These are phyloP conservation scores for Neostethus bicornis DNA, from an alignment of 2,797 vertebrate genomes.

Conservation along the genomic window DNA sequence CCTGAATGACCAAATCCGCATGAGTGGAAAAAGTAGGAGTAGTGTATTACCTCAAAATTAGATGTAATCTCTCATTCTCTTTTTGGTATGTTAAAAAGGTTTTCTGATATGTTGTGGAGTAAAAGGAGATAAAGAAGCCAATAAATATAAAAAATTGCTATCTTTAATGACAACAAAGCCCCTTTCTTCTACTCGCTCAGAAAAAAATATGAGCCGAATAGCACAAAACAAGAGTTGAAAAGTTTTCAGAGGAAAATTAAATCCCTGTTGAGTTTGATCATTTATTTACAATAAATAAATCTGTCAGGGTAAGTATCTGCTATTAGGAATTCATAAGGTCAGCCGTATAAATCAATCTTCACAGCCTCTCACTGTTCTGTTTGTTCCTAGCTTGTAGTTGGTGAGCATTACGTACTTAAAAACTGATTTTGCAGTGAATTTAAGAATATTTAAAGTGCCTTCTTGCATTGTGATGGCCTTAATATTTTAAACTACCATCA, in stretches of 20 bases:
- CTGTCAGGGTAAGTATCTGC: not conserved
- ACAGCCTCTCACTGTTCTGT: not conserved
- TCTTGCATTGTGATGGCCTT: slow-evolving; percentile 48
- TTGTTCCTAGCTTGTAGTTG: slow-evolving; percentile 10
- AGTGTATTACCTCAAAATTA: not conserved
- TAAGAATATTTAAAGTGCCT: slow-evolving; percentile 66
- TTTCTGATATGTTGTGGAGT: not conserved
- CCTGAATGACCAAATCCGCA: not conserved
- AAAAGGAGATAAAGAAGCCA: not conserved
- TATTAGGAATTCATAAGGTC: not conserved
- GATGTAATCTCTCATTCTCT: not conserved
- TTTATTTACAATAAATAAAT: not conserved
- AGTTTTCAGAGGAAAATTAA: not conserved
- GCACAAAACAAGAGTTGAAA: not conserved
- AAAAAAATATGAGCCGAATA: not conserved
- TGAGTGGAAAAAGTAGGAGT: not conserved
- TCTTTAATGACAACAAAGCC: not conserved
- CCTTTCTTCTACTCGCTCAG: not conserved
- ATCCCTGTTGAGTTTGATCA: slow-evolving; percentile 8
- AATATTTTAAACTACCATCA: slow-evolving; percentile 29
- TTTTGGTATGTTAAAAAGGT: not conserved
- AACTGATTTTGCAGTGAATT: slow-evolving; percentile 24
- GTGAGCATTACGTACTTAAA: slow-evolving; percentile 23
- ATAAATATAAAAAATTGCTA: not conserved
- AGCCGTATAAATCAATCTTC: not conserved